Conservation (phyloP, 2,113 vertebrate species). For the Pogona vitticeps region DNA sequence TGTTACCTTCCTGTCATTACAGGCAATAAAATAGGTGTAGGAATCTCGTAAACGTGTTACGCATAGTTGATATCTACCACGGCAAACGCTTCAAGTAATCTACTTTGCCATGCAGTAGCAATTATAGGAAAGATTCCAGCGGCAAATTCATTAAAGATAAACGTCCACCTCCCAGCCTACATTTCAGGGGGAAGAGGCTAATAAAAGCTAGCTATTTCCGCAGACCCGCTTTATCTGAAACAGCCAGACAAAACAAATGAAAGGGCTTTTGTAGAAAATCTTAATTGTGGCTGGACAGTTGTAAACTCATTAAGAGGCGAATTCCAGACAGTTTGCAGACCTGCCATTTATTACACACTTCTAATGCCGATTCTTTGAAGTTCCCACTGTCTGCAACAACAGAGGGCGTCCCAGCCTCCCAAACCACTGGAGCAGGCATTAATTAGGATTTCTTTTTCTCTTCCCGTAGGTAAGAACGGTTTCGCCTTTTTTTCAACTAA, state of each 20-base stretch:
- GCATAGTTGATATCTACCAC: slow-evolving; percentile 16
- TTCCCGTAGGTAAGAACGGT: slow-evolving; percentile 23
- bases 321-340: slow-evolving; percentile 98
- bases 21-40: not conserved
- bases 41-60: not conserved
- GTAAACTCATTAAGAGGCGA: slow-evolving; percentile 97
- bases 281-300: slow-evolving; percentile 90
- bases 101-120: slow-evolving; percentile 1
- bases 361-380: slow-evolving; percentile 88
- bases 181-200: slow-evolving; percentile 77
- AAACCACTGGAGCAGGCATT: slow-evolving; percentile 63
- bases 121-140: slow-evolving; percentile 22
- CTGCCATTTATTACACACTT: slow-evolving; percentile 93
- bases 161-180: slow-evolving; percentile 78
- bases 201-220: slow-evolving; percentile 97
- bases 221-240: slow-evolving; percentile 88
- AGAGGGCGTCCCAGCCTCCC: slow-evolving; percentile 81
- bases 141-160: slow-evolving; percentile 77
- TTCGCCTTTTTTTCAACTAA: slow-evolving; percentile 55
- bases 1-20: slow-evolving; percentile 20
- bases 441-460: slow-evolving; percentile 58
- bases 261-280: slow-evolving; percentile 86
- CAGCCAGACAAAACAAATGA: slow-evolving; percentile 90
- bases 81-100: slow-evolving; percentile 31
- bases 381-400: slow-evolving; percentile 85